A percentile compares a stretch with the other conserved stretches of the same genome.
Conservation (phyloP, 37 sponge, comb jelly and placozoan genomes). For the Bolinopsis microptera region DNA sequence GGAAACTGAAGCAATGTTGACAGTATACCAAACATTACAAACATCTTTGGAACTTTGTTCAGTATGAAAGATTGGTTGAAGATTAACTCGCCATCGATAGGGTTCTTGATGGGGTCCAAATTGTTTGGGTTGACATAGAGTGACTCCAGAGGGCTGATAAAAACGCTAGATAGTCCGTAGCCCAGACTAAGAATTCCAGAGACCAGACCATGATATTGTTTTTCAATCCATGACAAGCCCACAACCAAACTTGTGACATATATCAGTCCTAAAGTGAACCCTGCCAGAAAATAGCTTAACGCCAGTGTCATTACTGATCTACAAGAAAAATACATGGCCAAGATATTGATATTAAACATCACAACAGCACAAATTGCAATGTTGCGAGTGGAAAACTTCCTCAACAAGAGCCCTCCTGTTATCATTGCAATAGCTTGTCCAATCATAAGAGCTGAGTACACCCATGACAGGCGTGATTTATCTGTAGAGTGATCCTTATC, state of each 20-base stretch:
- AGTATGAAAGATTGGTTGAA: not conserved
- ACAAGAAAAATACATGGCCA: not conserved
- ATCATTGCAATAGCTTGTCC: constrained; percentile 53
- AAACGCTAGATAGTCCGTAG: constrained; percentile 10
- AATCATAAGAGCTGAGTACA: constrained; percentile 43
- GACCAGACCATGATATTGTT: constrained; percentile 1
- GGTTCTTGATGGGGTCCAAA: not conserved
- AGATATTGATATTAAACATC: not conserved
- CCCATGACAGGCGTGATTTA: not conserved
- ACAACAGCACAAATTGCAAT: not conserved
- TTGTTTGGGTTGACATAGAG: constrained; percentile 44
- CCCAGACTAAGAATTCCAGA: constrained; percentile 18
- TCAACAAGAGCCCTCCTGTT: not conserved
- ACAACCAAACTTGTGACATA: constrained; percentile 10
- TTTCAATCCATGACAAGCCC: not conserved
- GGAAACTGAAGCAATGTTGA: constrained; percentile 16
- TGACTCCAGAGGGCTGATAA: constrained; percentile 10
- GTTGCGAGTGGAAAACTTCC: not conserved
- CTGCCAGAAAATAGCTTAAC: not conserved
- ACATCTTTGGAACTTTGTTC: not conserved
- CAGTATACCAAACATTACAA: not conserved
- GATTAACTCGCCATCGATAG: not conserved
- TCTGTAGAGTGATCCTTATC: not conserved
- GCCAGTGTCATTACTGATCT: not conserved
- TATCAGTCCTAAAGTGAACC: constrained; percentile 2